These are phyloP conservation scores for Mobula hypostoma DNA, from an alignment of 2,113 vertebrate genomes.

Conservation along the genomic window DNA sequence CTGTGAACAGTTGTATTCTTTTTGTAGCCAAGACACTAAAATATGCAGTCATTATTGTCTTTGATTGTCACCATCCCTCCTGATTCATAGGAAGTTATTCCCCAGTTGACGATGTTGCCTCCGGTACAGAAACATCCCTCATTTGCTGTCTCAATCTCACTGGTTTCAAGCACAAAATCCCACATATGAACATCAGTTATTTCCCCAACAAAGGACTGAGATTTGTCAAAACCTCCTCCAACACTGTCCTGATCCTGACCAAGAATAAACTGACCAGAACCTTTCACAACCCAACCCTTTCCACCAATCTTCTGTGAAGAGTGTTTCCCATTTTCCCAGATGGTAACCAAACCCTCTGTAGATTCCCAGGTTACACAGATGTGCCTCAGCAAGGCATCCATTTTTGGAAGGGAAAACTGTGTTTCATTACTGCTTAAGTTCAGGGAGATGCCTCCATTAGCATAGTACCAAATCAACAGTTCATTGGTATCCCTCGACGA, in stretches of 20 bases:
- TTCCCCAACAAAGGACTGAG: slow-evolving; percentile 43
- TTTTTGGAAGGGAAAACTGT: slow-evolving; percentile 9
- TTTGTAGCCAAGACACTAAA: no score
- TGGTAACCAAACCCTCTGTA: neutral
- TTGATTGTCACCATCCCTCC: no score
- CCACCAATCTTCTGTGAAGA: slow-evolving; percentile 40
- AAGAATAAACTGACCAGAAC: neutral
- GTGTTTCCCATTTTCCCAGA: slow-evolving; percentile 41
- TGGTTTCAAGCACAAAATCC: neutral
- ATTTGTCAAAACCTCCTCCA: neutral
- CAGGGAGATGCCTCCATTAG: slow-evolving; percentile 39
- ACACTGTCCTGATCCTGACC: slow-evolving; percentile 46
- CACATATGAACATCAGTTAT: slow-evolving; percentile 42
- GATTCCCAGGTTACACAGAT: slow-evolving; percentile 44
- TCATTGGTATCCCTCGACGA: slow-evolving; percentile 44
- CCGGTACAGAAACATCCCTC: rapidly evolving
- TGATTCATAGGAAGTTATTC: no score
- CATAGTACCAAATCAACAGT: slow-evolving; percentile 49
- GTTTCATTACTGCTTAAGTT: slow-evolving; percentile 38
- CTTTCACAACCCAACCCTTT: slow-evolving; percentile 9
- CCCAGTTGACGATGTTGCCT: slow-evolving; percentile 35
- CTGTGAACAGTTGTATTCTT: no score
- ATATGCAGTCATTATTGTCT: no score
- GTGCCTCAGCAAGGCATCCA: neutral
- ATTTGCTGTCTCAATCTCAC: rapidly evolving